These are phyloP conservation scores for Aethes cnicana DNA, from an alignment of 2,888 invertebrate genomes.

Conservation along the genomic window DNA sequence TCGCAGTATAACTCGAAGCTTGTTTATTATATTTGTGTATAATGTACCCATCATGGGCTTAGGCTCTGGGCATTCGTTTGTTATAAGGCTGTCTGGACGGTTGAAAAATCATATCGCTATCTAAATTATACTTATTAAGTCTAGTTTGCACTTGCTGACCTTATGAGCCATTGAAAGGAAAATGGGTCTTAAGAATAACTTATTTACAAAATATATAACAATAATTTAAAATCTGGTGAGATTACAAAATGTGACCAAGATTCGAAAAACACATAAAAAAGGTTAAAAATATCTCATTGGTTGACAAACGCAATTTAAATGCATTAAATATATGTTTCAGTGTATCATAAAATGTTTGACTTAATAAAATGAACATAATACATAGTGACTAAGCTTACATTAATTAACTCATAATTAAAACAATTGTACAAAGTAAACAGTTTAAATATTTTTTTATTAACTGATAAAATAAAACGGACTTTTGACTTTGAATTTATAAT, in stretches of 20 bases:
- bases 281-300: too few species aligned
- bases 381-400: too few species aligned
- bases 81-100: conserved; percentile 56
- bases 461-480: too few species aligned
- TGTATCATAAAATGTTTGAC: too few species aligned
- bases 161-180: background rate
- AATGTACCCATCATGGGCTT: conserved; percentile 26
- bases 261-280: background rate
- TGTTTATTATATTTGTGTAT: conserved; percentile 32
- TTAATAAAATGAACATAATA: too few species aligned
- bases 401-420: too few species aligned
- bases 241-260: conserved; percentile 40
- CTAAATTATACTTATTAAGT: conserved; percentile 30
- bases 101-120: conserved; percentile 48
- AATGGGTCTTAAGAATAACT: background rate
- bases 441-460: too few species aligned
- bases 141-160: background rate
- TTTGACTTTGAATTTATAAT: too few species aligned
- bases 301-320: too few species aligned
- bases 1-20: conserved; percentile 41
- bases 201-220: conserved; percentile 14
- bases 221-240: conserved; percentile 34
- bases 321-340: too few species aligned
- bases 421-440: too few species aligned
- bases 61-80: conserved; percentile 2